phyloP scores from a whole-genome alignment of 2,797 vertebrate species.

The Harpagifer antarcticus region DNA sequence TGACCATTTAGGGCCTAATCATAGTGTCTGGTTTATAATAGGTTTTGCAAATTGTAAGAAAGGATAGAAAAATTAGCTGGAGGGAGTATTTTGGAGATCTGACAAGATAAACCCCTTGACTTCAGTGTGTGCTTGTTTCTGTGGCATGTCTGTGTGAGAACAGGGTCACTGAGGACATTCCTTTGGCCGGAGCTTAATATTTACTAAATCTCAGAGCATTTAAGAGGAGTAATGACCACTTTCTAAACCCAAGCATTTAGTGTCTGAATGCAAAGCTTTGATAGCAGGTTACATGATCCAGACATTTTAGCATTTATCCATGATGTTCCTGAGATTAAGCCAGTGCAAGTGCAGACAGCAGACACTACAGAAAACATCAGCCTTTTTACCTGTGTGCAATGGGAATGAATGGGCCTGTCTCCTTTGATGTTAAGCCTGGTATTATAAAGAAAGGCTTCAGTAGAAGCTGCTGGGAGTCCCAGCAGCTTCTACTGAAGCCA shows the following conservation, averaged over 20 bases:
- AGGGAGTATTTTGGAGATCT: constrained; percentile 36
- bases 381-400: constrained; percentile 2
- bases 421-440: constrained; percentile 32
- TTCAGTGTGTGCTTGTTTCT: constrained; percentile 30
- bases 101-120: constrained; percentile 43
- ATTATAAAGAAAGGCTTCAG: constrained; percentile 6
- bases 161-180: constrained; percentile 57
- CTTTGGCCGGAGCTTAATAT: constrained; percentile 38
- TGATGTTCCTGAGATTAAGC: constrained; percentile 9
- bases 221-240: constrained; percentile 45
- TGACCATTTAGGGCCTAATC: constrained; percentile 2
- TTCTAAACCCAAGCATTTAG: constrained; percentile 31
- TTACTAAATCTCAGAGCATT: constrained; percentile 49
- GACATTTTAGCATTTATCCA: constrained; percentile 27
- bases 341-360: constrained; percentile 24
- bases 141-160: constrained; percentile 31
- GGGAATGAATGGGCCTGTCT: constrained; percentile 4
- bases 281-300: constrained; percentile 35
- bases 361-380: constrained; percentile 24
- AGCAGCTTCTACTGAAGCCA: too few species aligned
- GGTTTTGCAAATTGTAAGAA: constrained; percentile 15
- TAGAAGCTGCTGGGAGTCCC: too few species aligned
- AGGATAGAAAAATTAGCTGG: constrained; percentile 15
- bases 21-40: constrained; percentile 31
- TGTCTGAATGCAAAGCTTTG: constrained; percentile 33